phyloP scores from a whole-genome alignment of 2,888 invertebrate species.

The Pherbina coryleti region DNA sequence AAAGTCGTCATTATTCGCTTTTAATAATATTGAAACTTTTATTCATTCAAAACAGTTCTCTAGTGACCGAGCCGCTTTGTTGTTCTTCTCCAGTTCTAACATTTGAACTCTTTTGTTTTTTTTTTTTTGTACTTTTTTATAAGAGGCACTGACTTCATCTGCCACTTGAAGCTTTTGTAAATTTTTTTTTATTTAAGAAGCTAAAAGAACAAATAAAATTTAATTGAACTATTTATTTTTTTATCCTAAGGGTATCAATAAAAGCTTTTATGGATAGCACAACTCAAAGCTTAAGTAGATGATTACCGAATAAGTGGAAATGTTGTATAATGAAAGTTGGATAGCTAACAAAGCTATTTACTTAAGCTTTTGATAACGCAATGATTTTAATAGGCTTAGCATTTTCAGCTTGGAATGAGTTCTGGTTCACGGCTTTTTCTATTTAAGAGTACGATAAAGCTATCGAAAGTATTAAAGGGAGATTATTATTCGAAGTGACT shows the following conservation, averaged over 20 bases:
- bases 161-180: neutral
- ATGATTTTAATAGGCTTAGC: neutral
- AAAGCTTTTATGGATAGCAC: neutral
- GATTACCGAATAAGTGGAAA: constrained; percentile 7
- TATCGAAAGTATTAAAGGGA: neutral
- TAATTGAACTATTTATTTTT: neutral
- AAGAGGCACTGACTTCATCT: neutral
- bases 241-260: neutral
- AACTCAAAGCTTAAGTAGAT: constrained; percentile 10
- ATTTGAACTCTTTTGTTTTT: neutral
- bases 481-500: too few species aligned
- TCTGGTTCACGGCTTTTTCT: neutral
- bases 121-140: neutral
- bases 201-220: neutral
- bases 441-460: neutral
- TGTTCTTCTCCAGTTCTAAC: neutral
- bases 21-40: neutral
- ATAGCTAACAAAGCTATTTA: too few species aligned
- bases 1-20: neutral
- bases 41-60: neutral
- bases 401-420: neutral
- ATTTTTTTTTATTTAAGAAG: neutral
- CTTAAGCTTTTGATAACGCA: too few species aligned
- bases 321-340: too few species aligned
- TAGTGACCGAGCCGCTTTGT: neutral